These are phyloP conservation scores for Popillia japonica DNA, from an alignment of 1,140 invertebrate species.

Conservation along the genomic window DNA sequence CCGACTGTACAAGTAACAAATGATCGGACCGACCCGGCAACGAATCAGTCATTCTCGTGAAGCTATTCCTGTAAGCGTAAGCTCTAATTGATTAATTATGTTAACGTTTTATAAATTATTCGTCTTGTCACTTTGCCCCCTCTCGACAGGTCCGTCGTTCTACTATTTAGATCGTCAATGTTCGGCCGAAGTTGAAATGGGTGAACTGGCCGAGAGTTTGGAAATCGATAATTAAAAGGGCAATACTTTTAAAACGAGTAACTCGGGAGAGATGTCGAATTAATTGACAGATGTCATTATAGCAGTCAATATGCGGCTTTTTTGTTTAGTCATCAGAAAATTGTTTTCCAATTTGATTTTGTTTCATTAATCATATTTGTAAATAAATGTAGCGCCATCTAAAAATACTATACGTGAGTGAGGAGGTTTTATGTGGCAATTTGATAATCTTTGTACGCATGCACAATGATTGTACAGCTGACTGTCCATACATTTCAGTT, in stretches of 20 bases:
- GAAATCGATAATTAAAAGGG: conserved; percentile 16
- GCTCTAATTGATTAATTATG: conserved; percentile 31
- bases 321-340: background rate
- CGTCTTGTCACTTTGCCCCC: background rate
- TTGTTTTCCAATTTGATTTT: background rate
- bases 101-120: conserved; percentile 32
- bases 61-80: conserved; percentile 1
- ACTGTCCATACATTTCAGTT: no score
- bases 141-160: background rate
- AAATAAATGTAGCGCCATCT: no score
- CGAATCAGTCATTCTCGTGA: conserved; percentile 1
- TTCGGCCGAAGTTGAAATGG: background rate
- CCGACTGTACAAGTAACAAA: background rate
- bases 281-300: conserved; percentile 9
- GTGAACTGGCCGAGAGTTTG: background rate
- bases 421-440: no score
- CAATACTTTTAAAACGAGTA: conserved; percentile 1
- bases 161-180: background rate
- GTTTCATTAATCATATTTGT: no score
- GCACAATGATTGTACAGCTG: no score
- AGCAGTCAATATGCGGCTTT: background rate
- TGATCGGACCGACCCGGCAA: background rate
- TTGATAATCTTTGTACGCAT: no score
- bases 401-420: no score
- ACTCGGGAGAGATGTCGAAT: background rate